phyloP scores from a whole-genome alignment of 2,888 invertebrate genomes.

The Craniophora ligustri region DNA sequence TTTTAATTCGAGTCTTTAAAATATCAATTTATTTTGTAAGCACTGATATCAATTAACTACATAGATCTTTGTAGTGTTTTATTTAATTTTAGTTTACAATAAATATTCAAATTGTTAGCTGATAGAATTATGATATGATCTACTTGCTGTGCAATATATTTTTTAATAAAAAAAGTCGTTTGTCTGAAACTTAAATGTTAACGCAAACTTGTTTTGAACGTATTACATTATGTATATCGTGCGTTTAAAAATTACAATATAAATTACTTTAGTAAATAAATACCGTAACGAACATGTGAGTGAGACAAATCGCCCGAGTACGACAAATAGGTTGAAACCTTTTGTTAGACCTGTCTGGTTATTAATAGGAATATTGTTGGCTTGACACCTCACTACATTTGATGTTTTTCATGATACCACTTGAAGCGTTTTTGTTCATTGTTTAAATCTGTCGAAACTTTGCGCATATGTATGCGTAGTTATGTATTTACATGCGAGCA shows the following conservation, averaged over 20 bases:
- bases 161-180: constrained; percentile 11
- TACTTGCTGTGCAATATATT: too few relatives aligned
- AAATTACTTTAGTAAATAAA: constrained; percentile 25
- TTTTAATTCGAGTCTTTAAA: constrained; percentile 8
- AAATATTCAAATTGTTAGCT: too few relatives aligned
- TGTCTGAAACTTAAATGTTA: constrained; percentile 10
- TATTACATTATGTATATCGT: constrained; percentile 13
- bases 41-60: neutral
- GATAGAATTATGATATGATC: too few relatives aligned
- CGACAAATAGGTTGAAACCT: constrained; percentile 25
- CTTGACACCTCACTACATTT: constrained; percentile 25
- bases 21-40: neutral
- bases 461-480: neutral
- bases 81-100: neutral
- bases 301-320: constrained; percentile 36
- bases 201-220: constrained; percentile 14
- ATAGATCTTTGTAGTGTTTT: neutral
- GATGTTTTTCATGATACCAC: constrained; percentile 26
- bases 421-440: constrained; percentile 21
- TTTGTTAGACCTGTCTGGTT: constrained; percentile 37
- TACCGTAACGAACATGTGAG: constrained; percentile 32
- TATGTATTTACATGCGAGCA: constrained; percentile 1
- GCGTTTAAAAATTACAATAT: constrained; percentile 32
- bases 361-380: constrained; percentile 30
- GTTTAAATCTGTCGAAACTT: constrained; percentile 17